phyloP scores from a whole-genome alignment of 2,797 vertebrate genomes.

The Etheostoma nigrum region DNA sequence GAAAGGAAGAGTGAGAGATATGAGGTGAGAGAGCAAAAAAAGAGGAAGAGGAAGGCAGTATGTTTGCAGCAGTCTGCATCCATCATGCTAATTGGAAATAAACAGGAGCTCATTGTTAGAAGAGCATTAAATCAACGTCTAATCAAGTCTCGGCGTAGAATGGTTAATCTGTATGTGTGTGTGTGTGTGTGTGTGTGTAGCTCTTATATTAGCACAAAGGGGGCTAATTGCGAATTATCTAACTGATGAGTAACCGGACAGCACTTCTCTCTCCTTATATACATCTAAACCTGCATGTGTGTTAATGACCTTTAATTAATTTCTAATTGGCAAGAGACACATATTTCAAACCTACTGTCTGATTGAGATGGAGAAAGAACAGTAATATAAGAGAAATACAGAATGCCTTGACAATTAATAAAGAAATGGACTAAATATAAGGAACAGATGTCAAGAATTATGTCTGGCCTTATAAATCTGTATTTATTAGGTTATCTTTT shows the following conservation, averaged over 20 bases:
- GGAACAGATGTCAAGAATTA: not conserved
- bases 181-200: not conserved
- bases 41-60: constrained; percentile 27
- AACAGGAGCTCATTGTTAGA: constrained; percentile 76
- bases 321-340: constrained; percentile 23
- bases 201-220: constrained; percentile 63
- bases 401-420: not conserved
- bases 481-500: constrained; percentile 37
- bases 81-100: constrained; percentile 81
- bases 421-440: not conserved
- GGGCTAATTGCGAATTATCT: constrained; percentile 66
- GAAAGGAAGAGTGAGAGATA: constrained; percentile 19
- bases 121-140: constrained; percentile 77
- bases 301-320: constrained; percentile 30
- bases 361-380: not conserved
- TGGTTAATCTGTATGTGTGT: constrained; percentile 1
- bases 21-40: constrained; percentile 10
- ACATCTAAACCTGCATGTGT: constrained; percentile 22
- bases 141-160: constrained; percentile 68
- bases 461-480: constrained; percentile 22
- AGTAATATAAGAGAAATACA: not conserved
- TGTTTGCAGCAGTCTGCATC: constrained; percentile 70
- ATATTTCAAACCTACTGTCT: not conserved
- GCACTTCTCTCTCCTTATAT: constrained; percentile 21
- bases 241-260: constrained; percentile 50